Base-by-base conservation (phyloP, 35 echinoderm and acorn worm species). In the Patiria miniata region DNA sequence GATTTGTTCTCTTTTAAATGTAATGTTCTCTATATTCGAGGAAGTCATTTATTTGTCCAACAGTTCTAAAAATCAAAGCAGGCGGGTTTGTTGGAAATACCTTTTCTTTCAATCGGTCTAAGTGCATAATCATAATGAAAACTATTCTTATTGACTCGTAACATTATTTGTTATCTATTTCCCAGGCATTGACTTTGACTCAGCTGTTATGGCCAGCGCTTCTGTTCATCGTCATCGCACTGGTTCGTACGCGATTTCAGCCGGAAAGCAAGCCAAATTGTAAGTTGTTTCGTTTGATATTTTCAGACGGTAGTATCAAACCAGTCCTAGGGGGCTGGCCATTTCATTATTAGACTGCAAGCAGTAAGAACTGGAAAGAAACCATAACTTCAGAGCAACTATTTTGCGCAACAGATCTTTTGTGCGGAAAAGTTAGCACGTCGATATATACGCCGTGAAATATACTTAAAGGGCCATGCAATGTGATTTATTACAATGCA, bases 141-240 rank as follows among this genome's bases (percentile, higher is more conserved):
- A n/a, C n/a, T n/a, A n/a, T n/a, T n/a, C n/a, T n/a, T n/a, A n/a
- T n/a, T n/a, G n/a, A n/a, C n/a, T n/a, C n/a, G n/a, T n/a, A n/a
- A 14, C 29, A 21, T 42, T 21, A 12, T 68, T 1, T 22, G 39
- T 57, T 36, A 52, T 89, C 29, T 32, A 0, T 60, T 82, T 78
- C 28, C 21, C 37, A 89, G 87, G 44, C 81, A 12, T 58, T 81
- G 42, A 81, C 87, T 7, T 36, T 79, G n/a, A 81, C 78, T 2
- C 77, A 28, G 54, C 10, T 89, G 19, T 32, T 89, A 7, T 82
- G 77, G 78, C 87, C 87, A 21, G 36, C 81, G 32, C 10, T 81
- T 39, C 32, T 89, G 10, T 89, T 89, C 50, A 36, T 57, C 18
- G 37, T 40, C 32, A 39, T 89, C 34, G 87, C 87, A n/a, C 2